Evolutionary conservation across 2,797 vertebrate species (phyloP), one percentile per base, ranked within the genome.

Genomic region (Peromyscus attwateri): DNA sequence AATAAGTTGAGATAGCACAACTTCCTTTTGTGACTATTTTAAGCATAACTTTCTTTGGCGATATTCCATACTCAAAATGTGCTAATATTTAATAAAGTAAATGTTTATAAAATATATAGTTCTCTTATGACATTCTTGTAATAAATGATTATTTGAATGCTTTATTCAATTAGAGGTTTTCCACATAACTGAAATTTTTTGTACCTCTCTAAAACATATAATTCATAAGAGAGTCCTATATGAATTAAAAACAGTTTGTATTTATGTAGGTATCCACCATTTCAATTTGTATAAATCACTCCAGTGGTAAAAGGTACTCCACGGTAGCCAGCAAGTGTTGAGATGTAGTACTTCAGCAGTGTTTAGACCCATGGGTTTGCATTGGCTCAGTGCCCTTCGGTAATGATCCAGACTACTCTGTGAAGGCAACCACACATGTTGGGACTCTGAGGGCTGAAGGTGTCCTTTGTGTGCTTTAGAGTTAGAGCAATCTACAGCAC

Each of bases 331-430:
- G 5, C 5, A 96, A 97, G 97, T 98, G 98, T 98, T 97, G 97
- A 97, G 98, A 98, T 97, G 95, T 34, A 96, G 95, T 87, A 0
- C 96, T 64, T 94, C 71, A 14, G 55, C 94, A 88, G 95, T 98
- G 98, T 98, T 98, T 98, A 98, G 97, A 97, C 95, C 97, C 96
- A 95, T 0, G 17, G 94, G 98, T 98, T 99, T 99, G 96, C 75
- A 1, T 98, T 99, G 98, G 99, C 98, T 0, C 31, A 0, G 0
- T 75, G 98, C 98, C 98, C 98, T 96, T 89, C 23, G 8, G 98
- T 97, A 98, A 0, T 0, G 92, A 96, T 98, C 97, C 97, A 98
- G 87, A 60, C 88, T 94, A 87, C 97, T 97, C 60, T 19, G 93
- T 85, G 93, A 90, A 97, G 97, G 97, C 98, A 99, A 97, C 97